These are phyloP conservation scores for Metalampra italica DNA, from an alignment of 2,888 invertebrate species.

Conservation along the genomic window DNA sequence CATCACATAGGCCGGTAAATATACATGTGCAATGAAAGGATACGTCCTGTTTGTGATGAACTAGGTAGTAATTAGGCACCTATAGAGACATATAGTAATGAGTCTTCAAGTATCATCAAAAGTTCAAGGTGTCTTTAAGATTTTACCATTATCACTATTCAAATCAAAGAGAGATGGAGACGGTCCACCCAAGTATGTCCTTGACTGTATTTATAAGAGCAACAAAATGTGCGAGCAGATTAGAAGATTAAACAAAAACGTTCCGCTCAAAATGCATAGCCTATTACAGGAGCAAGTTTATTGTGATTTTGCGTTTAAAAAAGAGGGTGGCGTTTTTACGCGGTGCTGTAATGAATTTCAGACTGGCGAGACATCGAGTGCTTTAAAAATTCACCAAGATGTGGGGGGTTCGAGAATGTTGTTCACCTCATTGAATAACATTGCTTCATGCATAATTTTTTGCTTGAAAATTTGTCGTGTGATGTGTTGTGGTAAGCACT, in stretches of 20 bases:
- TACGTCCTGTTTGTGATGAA: too few relatives aligned
- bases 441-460: slow-evolving; percentile 74
- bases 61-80: too few relatives aligned
- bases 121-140: too few relatives aligned
- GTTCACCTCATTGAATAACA: slow-evolving; percentile 72
- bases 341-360: slow-evolving; percentile 61
- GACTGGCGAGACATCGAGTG: slow-evolving; percentile 48
- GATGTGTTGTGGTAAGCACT: background rate
- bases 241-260: slow-evolving; percentile 45
- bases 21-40: too few relatives aligned
- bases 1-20: too few relatives aligned
- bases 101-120: too few relatives aligned
- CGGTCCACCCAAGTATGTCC: too few relatives aligned
- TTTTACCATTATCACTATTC: too few relatives aligned
- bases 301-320: slow-evolving; percentile 75
- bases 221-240: slow-evolving; percentile 20
- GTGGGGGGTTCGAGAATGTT: slow-evolving; percentile 38
- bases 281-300: slow-evolving; percentile 68
- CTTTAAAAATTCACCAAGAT: slow-evolving; percentile 66
- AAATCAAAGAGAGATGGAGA: too few relatives aligned
- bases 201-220: too few relatives aligned
- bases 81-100: too few relatives aligned
- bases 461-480: slow-evolving; percentile 40
- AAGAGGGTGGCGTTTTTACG: slow-evolving; percentile 65
- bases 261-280: slow-evolving; percentile 62